A percentile compares a stretch with the other conserved stretches of the same genome.
phyloP scores from a whole-genome alignment of 1,140 invertebrate genomes.

The Onthophagus taurus region DNA sequence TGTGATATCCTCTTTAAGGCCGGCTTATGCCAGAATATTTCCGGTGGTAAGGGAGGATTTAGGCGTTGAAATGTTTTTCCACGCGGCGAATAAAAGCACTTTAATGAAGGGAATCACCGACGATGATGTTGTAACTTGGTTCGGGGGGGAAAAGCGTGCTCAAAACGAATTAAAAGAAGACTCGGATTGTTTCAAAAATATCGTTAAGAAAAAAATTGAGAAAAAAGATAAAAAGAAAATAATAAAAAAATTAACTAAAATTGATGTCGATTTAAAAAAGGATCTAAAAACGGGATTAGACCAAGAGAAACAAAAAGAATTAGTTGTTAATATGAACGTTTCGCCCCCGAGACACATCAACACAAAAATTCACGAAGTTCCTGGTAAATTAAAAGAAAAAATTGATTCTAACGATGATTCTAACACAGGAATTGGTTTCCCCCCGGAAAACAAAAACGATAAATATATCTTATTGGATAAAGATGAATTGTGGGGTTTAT shows the following conservation, averaged over 20 bases:
- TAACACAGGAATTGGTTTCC: conserved; percentile 26
- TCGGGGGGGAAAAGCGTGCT: conserved; percentile 32
- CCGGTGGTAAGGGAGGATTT: conserved; percentile 48
- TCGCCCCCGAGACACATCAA: conserved; percentile 41
- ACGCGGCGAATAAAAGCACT: conserved; percentile 41
- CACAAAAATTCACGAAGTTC: conserved; percentile 44
- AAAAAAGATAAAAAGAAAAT: background rate
- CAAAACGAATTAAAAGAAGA: conserved; percentile 2
- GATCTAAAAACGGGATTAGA: background rate
- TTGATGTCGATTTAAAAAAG: background rate
- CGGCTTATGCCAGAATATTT: conserved; percentile 51
- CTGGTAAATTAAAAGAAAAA: conserved; percentile 25
- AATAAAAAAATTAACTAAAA: background rate
- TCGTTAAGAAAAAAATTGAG: background rate
- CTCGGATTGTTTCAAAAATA: background rate
- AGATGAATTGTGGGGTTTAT: conserved; percentile 48
- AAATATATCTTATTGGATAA: conserved; percentile 47
- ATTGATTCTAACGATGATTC: conserved; percentile 2
- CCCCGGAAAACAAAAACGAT: conserved; percentile 44
- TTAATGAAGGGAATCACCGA: conserved; percentile 48
- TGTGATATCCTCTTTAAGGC: conserved; percentile 47
- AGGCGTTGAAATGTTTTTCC: conserved; percentile 52
- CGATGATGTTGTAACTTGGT: conserved; percentile 55
- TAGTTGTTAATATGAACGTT: conserved; percentile 13
- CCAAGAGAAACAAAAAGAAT: background rate